Base-by-base conservation (phyloP, 1,140 invertebrate genomes). In the Drosophila mauritiana region DNA sequence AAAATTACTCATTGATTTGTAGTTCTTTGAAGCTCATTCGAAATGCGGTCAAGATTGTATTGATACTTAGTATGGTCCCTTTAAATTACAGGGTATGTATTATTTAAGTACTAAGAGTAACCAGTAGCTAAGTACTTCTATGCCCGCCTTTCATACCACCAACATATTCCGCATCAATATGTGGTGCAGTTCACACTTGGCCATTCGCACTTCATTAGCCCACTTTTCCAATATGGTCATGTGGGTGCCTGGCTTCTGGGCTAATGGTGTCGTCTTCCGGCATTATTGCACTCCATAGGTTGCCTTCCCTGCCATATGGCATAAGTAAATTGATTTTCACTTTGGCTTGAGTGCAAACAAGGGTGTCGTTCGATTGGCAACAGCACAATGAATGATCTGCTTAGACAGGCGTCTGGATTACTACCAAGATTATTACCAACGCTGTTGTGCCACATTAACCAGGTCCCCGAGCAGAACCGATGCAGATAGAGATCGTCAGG, bases 311-410 rank as follows among this genome's bases (percentile, higher is more conserved):
- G 37, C 13, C 13, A 39, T 39, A 39, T 39, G 37, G 34, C 17
- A 22, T 69, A 43, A 36, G 42, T 56, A 49, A 70, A 70, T 70
- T 70, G 77, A 68, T 73, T 63, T 73, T 74, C 77, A 74, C 69
- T 79, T 67, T 42, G 76, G 40, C 40, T 20, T 13, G 17, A 46
- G 63, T 52, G 46, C 20, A 42, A 52, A 17, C 64, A 37, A 48
- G 68, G 68, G 68, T 70, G 68, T 52, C 43, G 25, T 59, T 20
- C 36, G 54, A 49, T 70, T 11, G 42, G 8, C 10, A 27, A 4
- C 20, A 27, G 6, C 20, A 69, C 61, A 67, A 39, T 54, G 65
- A 67, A 39, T 54, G 65, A 69, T 67, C 65, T 67, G 49, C 53
- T 57, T 49, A 20, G 17, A 43, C 42, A 11, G 67, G 34, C 36